These are phyloP conservation scores for Brevimyrus niger DNA, from an alignment of 2,113 vertebrate genomes.

Conservation along the genomic window DNA sequence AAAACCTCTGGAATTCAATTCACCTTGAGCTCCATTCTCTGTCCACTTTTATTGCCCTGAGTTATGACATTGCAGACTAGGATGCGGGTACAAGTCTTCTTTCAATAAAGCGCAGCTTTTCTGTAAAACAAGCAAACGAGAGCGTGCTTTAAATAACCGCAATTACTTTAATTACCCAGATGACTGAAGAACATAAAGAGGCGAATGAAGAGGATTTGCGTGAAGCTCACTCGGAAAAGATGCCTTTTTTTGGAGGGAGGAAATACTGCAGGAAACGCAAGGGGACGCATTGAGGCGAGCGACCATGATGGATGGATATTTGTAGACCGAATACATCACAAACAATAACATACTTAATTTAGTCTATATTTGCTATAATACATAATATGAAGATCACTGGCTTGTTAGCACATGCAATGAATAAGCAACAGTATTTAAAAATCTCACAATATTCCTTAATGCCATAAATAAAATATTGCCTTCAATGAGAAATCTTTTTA, in stretches of 20 bases:
- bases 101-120: neutral
- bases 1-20: neutral
- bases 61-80: neutral
- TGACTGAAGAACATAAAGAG: neutral
- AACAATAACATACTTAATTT: neutral
- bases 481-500: neutral
- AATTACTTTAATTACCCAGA: slow-evolving; percentile 6
- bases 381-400: neutral
- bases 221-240: neutral
- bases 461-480: neutral
- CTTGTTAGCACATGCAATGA: neutral
- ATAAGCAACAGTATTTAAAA: neutral
- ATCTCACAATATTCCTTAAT: neutral
- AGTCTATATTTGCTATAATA: neutral
- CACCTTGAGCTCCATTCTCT: slow-evolving; percentile 18
- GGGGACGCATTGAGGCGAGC: neutral
- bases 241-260: neutral
- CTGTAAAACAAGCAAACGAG: neutral
- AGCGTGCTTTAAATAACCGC: neutral
- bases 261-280: neutral
- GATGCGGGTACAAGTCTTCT: neutral
- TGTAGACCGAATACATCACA: neutral
- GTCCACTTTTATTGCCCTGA: neutral
- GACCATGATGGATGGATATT: neutral
- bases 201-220: slow-evolving; percentile 16